A percentile compares a stretch with the other conserved stretches of the same genome.
Evolutionary conservation across 2,888 invertebrate species (phyloP).

Genomic region (Lutraria lutraria): DNA sequence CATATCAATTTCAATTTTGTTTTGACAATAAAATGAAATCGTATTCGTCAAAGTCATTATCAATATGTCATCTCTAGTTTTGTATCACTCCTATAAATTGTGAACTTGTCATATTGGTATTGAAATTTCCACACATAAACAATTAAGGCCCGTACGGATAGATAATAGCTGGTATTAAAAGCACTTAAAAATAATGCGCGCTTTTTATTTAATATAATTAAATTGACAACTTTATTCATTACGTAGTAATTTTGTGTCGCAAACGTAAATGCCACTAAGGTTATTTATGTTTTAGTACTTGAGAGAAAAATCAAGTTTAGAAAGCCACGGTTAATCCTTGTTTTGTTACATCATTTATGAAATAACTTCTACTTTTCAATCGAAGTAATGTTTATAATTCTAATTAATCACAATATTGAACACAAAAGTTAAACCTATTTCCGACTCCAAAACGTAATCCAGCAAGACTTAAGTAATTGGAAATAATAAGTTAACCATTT

Average conservation of each 20-base stretch:
- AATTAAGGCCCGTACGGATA: background rate
- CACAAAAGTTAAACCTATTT: background rate
- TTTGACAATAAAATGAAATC: background rate
- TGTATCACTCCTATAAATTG: background rate
- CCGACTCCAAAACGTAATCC: conserved; percentile 1
- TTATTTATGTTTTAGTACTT: background rate
- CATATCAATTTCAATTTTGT: background rate
- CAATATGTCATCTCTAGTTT: background rate
- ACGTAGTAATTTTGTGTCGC: background rate
- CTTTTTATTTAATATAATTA: background rate
- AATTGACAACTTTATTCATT: background rate
- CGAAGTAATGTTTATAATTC: background rate
- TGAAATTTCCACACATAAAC: background rate
- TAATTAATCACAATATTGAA: conserved; percentile 1
- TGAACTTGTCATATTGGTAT: background rate
- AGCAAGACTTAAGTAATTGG: background rate
- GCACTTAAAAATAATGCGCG: background rate
- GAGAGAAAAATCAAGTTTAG: background rate
- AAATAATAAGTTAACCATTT: background rate
- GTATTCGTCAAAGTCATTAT: background rate
- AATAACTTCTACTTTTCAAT: background rate
- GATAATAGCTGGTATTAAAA: background rate
- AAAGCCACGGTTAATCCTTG: background rate
- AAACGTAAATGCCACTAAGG: background rate
- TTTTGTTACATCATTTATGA: background rate